Conservation (phyloP, 2,797 vertebrate genomes). For the Galaxias olidus region DNA sequence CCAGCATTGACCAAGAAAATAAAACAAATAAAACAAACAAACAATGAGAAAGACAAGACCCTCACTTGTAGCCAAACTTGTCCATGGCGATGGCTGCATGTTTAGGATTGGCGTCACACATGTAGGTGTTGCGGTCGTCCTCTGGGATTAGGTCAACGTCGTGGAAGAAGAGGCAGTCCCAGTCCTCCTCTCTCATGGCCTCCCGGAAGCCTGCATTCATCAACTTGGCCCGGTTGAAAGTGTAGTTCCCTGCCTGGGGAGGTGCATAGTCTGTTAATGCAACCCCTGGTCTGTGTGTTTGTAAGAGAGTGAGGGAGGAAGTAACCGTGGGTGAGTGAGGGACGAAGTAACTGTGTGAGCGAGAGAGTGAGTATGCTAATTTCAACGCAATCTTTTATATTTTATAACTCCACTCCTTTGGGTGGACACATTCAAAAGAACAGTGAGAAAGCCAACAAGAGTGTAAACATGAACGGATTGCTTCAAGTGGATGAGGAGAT, state of each 20-base stretch:
- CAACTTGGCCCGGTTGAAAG: slow-evolving; percentile 83
- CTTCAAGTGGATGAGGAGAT: slow-evolving; percentile 25
- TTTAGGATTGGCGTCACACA: slow-evolving; percentile 79
- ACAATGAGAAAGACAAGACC: not conserved
- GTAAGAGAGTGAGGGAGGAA: too few species aligned
- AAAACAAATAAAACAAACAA: not conserved
- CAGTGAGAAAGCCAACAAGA: not conserved
- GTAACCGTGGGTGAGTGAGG: too few species aligned
- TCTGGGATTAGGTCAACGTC: slow-evolving; percentile 86
- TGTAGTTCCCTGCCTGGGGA: slow-evolving; percentile 74
- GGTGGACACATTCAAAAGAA: not conserved
- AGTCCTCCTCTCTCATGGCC: slow-evolving; percentile 84
- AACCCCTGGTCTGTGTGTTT: too few species aligned
- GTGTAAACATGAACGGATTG: slow-evolving; percentile 16
- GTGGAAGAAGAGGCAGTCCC: slow-evolving; percentile 85
- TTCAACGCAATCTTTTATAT: too few species aligned
- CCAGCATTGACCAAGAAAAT: not conserved
- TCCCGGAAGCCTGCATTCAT: slow-evolving; percentile 84
- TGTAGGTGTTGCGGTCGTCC: slow-evolving; percentile 81
- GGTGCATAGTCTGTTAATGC: slow-evolving; percentile 1
- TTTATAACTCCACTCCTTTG: not conserved
- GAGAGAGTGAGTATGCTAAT: too few species aligned
- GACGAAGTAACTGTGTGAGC: too few species aligned
- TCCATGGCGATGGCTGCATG: slow-evolving; percentile 84
- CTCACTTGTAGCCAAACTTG: slow-evolving; percentile 86